Evolutionary conservation across 1,140 invertebrate species (phyloP).

Genomic region (Drosophila asahinai): DNA sequence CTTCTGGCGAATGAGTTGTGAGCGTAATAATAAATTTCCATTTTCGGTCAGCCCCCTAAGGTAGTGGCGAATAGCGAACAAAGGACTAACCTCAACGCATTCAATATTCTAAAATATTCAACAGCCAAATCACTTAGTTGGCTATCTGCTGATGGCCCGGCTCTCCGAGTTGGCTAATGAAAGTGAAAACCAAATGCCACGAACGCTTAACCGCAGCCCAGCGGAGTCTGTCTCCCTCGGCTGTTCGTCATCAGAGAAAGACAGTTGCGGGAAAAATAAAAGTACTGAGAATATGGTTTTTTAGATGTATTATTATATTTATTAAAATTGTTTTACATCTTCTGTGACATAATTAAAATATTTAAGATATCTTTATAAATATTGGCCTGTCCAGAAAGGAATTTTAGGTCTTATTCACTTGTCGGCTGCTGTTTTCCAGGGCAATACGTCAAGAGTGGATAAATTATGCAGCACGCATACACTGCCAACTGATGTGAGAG

Average conservation of each 20-base stretch:
- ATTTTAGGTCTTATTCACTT: not conserved
- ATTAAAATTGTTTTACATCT: not conserved
- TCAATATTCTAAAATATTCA: constrained; percentile 64
- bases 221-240: not conserved
- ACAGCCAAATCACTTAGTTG: constrained; percentile 57
- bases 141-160: constrained; percentile 22
- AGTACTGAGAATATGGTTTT: too few species aligned
- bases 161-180: constrained; percentile 49
- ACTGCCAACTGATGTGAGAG: constrained; percentile 30
- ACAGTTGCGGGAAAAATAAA: not conserved
- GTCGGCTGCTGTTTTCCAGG: not conserved
- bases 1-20: constrained; percentile 45
- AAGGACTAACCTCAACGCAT: constrained; percentile 30
- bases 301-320: not conserved
- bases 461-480: constrained; percentile 68
- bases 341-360: accelerated
- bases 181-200: constrained; percentile 60
- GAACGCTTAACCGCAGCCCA: constrained; percentile 15
- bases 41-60: constrained; percentile 10
- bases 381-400: too few species aligned
- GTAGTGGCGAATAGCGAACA: not conserved
- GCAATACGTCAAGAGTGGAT: constrained; percentile 26
- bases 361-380: not conserved
- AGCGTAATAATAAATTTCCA: constrained; percentile 50
- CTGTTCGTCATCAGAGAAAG: not conserved